Evolutionary conservation across 2,888 invertebrate genomes (phyloP), one percentile per base, ranked within the genome.

Genomic region (Lamproptera curius): DNA sequence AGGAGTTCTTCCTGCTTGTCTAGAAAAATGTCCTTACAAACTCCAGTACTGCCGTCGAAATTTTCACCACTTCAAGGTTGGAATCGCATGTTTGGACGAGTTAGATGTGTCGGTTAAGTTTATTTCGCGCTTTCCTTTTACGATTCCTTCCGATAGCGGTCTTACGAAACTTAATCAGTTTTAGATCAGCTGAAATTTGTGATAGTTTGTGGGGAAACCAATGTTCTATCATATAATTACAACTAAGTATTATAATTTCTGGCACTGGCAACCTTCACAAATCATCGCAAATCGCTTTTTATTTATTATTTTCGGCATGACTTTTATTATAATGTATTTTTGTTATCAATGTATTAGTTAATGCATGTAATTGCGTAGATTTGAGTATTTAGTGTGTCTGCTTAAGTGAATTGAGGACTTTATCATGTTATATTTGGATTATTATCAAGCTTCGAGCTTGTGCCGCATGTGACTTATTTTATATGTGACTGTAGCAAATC

Each of bases 31-130:
- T 79, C 89, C 50, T 59, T 88, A 39, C 73, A 67, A 57, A 70
- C 70, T 40, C 83, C 89, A 46, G 76, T 89, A 48, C 76, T 89
- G 61, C 90, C 89, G 46, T 88, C 89, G 63, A 90, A 90, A 80
- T 88, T 88, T 63, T 66, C 79, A 50, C 72, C 80, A 54, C 65
- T 72, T 57, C 75, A 76, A 88, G 89, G 88, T 88, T 76, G 73
- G 85, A 65, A 61, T 67, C 65, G 80, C 80, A 81, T 74, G 77
- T 50, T 46, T 38, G 33, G 46, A 42, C 42, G 39, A 42, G 42
- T 40, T 43, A 56, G 56, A 60, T 61, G 60, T 61, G 52, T 33
- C 54, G 53, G 50, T 56, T 48, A 39, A 51, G 54, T 57, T 56
- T 57, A 43, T 52, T 55, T 52, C 55, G 53, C 53, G 53, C 53